These are phyloP conservation scores for Resseliella maxima DNA, from an alignment of 2,888 invertebrate genomes.

Conservation along the genomic window DNA sequence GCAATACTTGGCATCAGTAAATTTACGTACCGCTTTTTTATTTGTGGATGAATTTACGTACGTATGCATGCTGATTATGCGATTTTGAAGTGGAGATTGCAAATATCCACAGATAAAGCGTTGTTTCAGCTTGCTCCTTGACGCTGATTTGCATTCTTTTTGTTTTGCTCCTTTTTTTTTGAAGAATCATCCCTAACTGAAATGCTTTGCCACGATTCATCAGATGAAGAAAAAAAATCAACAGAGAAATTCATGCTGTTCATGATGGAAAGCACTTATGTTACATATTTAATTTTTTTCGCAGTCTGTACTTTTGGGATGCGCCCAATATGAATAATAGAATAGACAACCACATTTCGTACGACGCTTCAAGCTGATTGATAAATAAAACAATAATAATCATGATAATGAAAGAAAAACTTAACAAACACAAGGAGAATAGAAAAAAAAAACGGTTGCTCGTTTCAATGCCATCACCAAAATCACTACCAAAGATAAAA, in stretches of 20 bases:
- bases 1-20: not conserved
- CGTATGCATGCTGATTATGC: not conserved
- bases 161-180: not conserved
- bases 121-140: not conserved
- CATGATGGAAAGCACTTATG: slow-evolving; percentile 32
- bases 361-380: not conserved
- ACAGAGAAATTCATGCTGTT: not conserved
- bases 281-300: slow-evolving; percentile 16
- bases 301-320: not conserved
- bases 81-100: not conserved
- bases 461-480: not conserved
- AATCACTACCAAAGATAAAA: not conserved
- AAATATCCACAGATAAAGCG: not conserved
- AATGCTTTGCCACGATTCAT: not conserved
- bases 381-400: slow-evolving; percentile 40
- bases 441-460: not conserved
- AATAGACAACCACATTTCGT: slow-evolving; percentile 15
- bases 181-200: slow-evolving; percentile 1
- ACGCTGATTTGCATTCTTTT: slow-evolving; percentile 45
- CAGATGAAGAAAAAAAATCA: not conserved
- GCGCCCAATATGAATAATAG: not conserved
- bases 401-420: not conserved
- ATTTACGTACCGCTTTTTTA: not conserved
- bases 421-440: not conserved
- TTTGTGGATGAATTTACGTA: not conserved